These are phyloP conservation scores for Varroa destructor DNA, from an alignment of 1,140 invertebrate species.

Conservation along the genomic window DNA sequence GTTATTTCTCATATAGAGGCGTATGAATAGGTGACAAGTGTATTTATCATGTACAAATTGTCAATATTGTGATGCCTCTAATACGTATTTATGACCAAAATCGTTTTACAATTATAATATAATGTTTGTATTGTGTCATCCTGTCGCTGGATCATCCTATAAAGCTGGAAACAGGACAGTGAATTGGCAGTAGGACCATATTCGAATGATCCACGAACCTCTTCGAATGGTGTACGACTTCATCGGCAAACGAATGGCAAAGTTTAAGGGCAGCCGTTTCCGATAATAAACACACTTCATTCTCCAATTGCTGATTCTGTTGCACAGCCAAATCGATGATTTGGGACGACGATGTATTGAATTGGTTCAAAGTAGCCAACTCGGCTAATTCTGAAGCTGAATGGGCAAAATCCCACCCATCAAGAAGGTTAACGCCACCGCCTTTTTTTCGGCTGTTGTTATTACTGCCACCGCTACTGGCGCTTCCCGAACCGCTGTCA, in stretches of 20 bases:
- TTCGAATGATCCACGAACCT: constrained; percentile 32
- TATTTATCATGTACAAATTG: no score
- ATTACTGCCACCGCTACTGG: background rate
- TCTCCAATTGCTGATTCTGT: constrained; percentile 16
- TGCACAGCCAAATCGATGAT: constrained; percentile 36
- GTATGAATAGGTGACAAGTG: no score
- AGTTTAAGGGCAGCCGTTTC: constrained; percentile 42
- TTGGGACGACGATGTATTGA: constrained; percentile 26
- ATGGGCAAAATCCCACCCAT: constrained; percentile 25
- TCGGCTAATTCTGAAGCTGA: constrained; percentile 38
- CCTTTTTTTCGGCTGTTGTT: constrained; percentile 30
- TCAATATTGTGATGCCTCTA: no score
- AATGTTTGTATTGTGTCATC: no score
- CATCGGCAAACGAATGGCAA: constrained; percentile 40
- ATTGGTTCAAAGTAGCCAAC: constrained; percentile 37
- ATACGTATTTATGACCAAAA: no score
- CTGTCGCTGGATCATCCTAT: no score
- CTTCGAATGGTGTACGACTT: constrained; percentile 48
- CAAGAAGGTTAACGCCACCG: constrained; percentile 33
- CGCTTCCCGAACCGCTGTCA: background rate
- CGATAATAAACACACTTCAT: constrained; percentile 43
- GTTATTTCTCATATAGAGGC: no score
- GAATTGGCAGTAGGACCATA: background rate
- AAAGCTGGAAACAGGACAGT: no score
- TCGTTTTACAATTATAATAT: no score